These are phyloP conservation scores for Alauda arvensis DNA, from an alignment of 2,797 vertebrate species.

Conservation along the genomic window DNA sequence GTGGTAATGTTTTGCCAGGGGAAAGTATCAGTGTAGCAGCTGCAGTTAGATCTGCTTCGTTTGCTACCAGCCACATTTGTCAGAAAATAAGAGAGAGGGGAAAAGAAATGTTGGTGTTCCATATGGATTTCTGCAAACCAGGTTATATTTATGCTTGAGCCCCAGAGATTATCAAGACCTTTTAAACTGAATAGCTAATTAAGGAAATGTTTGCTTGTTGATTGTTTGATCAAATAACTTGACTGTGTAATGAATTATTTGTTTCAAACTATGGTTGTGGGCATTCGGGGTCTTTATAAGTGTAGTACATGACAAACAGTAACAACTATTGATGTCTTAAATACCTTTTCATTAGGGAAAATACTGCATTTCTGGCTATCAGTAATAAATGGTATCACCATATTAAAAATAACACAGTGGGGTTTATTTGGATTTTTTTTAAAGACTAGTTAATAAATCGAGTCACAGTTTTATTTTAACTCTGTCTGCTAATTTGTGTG, in stretches of 20 bases:
- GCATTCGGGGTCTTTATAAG: background rate
- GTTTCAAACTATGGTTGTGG: background rate
- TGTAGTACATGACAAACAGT: background rate
- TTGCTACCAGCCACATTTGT: background rate
- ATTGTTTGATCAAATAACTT: background rate
- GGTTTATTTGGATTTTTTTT: background rate
- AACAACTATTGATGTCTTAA: background rate
- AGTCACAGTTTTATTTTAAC: background rate
- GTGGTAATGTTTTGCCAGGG: background rate
- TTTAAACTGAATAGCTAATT: background rate
- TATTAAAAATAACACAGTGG: background rate
- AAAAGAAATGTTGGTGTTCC: background rate
- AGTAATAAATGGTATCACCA: background rate
- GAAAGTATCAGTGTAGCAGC: background rate
- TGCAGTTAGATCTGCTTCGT: background rate
- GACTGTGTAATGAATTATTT: background rate
- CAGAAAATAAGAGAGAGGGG: background rate
- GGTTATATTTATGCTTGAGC: background rate
- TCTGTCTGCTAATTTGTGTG: background rate
- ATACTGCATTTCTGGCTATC: background rate
- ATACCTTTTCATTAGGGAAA: background rate
- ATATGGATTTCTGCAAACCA: background rate
- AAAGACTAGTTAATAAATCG: background rate
- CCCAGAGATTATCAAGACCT: background rate
- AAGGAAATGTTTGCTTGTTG: background rate